These are phyloP conservation scores for Montipora sp. DNA, from an alignment of 64 coral and sea anemone species.

Conservation along the genomic window DNA sequence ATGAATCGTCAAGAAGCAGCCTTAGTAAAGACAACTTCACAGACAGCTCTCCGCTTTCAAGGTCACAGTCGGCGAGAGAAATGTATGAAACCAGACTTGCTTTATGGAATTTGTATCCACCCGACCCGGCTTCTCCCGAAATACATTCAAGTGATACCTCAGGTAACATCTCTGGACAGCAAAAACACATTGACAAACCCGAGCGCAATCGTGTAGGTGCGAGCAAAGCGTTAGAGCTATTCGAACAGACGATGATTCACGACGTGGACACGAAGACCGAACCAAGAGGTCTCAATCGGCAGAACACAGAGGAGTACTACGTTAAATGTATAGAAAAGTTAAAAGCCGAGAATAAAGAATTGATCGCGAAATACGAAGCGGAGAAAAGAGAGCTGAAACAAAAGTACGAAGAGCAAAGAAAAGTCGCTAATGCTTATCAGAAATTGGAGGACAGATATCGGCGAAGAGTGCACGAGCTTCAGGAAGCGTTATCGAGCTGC, in stretches of 20 bases:
- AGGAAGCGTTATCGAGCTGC: conserved; percentile 87
- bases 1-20: not conserved
- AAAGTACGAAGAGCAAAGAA: conserved; percentile 99
- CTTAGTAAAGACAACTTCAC: conserved; percentile 52
- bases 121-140: not conserved
- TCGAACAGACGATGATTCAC: not conserved
- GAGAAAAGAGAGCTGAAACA: conserved; percentile 83
- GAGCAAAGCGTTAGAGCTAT: not conserved
- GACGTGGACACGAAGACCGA: conserved; percentile 33
- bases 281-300: conserved; percentile 20
- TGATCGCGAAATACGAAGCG: conserved; percentile 81
- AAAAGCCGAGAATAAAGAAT: conserved; percentile 69
- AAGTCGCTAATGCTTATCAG: conserved; percentile 99
- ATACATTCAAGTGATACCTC: conserved; percentile 25
- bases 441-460: conserved; percentile 97
- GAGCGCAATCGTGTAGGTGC: not conserved
- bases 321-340: conserved; percentile 77
- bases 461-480: conserved; percentile 91
- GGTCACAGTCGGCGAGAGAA: conserved; percentile 82
- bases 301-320: conserved; percentile 50
- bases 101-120: conserved; percentile 83
- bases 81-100: conserved; percentile 98
- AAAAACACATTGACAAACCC: not conserved
- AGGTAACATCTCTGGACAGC: not conserved
- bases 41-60: conserved; percentile 51